A percentile compares a stretch with the other conserved stretches of the same genome.
phyloP scores from a whole-genome alignment of 1,140 invertebrate species.

The Mercenaria mercenaria region DNA sequence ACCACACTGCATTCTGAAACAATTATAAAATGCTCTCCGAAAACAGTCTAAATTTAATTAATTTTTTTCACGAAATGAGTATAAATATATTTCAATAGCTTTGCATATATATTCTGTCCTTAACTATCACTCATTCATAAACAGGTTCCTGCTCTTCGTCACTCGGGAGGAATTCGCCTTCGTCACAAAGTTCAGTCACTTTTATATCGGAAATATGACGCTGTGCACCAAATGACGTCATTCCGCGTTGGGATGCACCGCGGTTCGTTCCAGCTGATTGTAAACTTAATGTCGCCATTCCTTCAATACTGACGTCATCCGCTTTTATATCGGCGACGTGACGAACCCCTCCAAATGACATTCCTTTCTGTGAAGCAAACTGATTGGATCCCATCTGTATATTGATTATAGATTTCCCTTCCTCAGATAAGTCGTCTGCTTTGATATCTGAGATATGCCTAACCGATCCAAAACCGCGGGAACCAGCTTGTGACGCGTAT shows the following conservation, averaged over 20 bases:
- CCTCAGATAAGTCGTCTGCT: constrained; percentile 75
- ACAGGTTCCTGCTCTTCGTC: constrained; percentile 41
- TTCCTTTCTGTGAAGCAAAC: constrained; percentile 86
- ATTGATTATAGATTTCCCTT: constrained; percentile 93
- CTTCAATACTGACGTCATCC: constrained; percentile 83
- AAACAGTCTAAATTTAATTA: too few species aligned
- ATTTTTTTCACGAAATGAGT: too few species aligned
- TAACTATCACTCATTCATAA: not conserved
- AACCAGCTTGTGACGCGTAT: constrained; percentile 95
- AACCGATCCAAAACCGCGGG: constrained; percentile 95
- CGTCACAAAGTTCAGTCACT: constrained; percentile 86
- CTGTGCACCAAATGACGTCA: constrained; percentile 86
- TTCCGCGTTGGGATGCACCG: constrained; percentile 94
- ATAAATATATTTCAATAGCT: too few species aligned
- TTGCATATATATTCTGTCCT: too few species aligned
- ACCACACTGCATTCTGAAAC: too few species aligned
- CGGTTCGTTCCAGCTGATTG: constrained; percentile 95
- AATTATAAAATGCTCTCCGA: too few species aligned
- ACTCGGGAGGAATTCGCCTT: constrained; percentile 88
- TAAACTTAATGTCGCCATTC: constrained; percentile 94
- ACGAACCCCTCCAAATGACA: constrained; percentile 93
- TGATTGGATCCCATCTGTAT: constrained; percentile 97
- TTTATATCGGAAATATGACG: constrained; percentile 73
- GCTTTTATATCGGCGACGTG: constrained; percentile 89
- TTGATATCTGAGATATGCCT: constrained; percentile 91